These are phyloP conservation scores for Megalops cyprinoides DNA, from an alignment of 2,797 vertebrate genomes.

Conservation along the genomic window DNA sequence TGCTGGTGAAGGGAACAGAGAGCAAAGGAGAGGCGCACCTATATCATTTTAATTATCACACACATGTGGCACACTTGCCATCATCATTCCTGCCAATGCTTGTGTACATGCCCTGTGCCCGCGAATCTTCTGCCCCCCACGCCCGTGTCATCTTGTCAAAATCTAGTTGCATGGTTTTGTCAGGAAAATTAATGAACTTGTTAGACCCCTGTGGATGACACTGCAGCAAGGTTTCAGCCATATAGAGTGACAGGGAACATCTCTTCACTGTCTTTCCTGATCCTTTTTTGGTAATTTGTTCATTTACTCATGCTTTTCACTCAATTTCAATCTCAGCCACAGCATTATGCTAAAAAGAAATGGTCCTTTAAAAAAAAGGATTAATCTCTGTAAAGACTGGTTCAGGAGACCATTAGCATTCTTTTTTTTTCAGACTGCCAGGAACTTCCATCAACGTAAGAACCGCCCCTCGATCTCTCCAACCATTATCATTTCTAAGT, in stretches of 20 bases:
- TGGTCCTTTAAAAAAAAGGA: constrained; percentile 58
- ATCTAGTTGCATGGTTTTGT: constrained; percentile 53
- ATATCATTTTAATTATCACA: not conserved
- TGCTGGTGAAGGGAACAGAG: not conserved
- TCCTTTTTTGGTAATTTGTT: constrained; percentile 51
- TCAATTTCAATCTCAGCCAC: constrained; percentile 62
- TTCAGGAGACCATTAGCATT: constrained; percentile 72
- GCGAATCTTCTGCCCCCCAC: constrained; percentile 36
- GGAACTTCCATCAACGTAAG: constrained; percentile 72
- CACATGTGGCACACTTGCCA: not conserved
- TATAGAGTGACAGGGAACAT: constrained; percentile 56
- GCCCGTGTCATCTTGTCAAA: constrained; percentile 64
- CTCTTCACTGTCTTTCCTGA: constrained; percentile 50
- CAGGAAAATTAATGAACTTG: constrained; percentile 69
- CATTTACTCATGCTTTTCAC: constrained; percentile 51
- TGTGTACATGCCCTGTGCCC: not conserved
- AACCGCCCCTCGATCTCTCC: constrained; percentile 60
- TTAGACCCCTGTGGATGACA: constrained; percentile 63
- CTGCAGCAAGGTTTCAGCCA: constrained; percentile 57
- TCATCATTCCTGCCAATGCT: not conserved
- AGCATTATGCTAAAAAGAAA: constrained; percentile 62
- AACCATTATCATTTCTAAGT: constrained; percentile 55
- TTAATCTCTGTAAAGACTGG: constrained; percentile 69
- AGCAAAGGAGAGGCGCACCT: too few relatives aligned
- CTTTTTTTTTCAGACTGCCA: constrained; percentile 63